A percentile compares a stretch with the other conserved stretches of the same genome.
phyloP scores from a whole-genome alignment of 37 sponge, comb jelly and placozoan genomes.

The Beroe forskalii region DNA sequence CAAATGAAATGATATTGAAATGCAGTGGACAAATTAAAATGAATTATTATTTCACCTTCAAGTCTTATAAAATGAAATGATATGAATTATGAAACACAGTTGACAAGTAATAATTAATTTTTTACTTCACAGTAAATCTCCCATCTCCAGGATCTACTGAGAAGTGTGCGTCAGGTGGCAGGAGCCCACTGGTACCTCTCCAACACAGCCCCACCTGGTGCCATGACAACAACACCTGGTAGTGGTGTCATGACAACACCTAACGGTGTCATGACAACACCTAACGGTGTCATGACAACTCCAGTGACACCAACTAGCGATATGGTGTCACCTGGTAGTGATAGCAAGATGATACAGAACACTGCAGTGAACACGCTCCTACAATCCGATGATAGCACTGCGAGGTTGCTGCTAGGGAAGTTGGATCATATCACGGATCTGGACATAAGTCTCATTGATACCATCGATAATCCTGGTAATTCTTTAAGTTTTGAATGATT shows the following conservation, averaged over 20 bases:
- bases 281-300: not conserved
- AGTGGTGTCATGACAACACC: not conserved
- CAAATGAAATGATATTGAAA: no score
- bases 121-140: no score
- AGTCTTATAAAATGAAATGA: no score
- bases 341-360: not conserved
- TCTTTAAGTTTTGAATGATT: not conserved
- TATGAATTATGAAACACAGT: no score
- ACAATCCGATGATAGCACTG: conserved; percentile 1
- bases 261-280: not conserved
- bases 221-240: not conserved
- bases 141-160: not conserved
- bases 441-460: conserved; percentile 23
- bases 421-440: conserved; percentile 48
- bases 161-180: not conserved
- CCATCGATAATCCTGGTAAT: conserved; percentile 51
- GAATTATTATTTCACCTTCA: no score
- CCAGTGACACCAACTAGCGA: not conserved
- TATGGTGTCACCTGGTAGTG: not conserved
- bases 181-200: conserved; percentile 49
- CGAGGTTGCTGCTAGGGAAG: not conserved
- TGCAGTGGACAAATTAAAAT: no score
- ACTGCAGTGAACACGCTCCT: conserved; percentile 31
- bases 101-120: no score
- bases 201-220: not conserved